Conservation (phyloP, 1,140 invertebrate species). For the Dicyema japonicum region DNA sequence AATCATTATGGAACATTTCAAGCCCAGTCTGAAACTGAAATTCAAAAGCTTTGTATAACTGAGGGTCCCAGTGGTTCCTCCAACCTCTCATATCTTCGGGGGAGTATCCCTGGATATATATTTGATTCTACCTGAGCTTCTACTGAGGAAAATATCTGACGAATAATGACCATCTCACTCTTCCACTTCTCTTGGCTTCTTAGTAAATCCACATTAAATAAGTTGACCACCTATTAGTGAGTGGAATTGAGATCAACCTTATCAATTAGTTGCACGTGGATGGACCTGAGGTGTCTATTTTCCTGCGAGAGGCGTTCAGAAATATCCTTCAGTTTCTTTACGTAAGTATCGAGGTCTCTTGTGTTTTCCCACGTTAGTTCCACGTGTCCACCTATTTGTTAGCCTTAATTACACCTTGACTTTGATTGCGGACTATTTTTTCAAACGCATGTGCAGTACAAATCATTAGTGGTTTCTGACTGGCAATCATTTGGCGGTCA, state of each 20-base stretch:
- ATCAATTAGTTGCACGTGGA: too few species aligned
- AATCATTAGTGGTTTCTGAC: constrained; percentile 71
- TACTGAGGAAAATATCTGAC: constrained; percentile 35
- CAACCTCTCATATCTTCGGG: constrained; percentile 47
- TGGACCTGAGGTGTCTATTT: too few species aligned
- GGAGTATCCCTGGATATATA: constrained; percentile 12
- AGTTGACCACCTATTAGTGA: constrained; percentile 21
- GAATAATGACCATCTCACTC: constrained; percentile 32
- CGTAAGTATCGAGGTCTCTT: constrained; percentile 46
- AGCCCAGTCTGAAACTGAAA: constrained; percentile 49
- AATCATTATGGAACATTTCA: constrained; percentile 39
- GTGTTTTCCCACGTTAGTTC: constrained; percentile 57
- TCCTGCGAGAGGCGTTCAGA: constrained; percentile 39
- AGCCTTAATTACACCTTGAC: too few species aligned
- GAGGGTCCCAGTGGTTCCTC: constrained; percentile 67
- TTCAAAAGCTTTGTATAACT: constrained; percentile 64
- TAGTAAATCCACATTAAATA: constrained; percentile 39
- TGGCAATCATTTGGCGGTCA: constrained; percentile 72
- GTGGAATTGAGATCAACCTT: too few species aligned
- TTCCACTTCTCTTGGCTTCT: constrained; percentile 42
- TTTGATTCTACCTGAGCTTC: constrained; percentile 21
- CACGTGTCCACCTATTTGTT: constrained; percentile 8
- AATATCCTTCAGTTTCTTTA: constrained; percentile 38
- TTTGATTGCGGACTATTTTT: constrained; percentile 41
- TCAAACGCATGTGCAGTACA: constrained; percentile 56